These are phyloP conservation scores for Sciaenops ocellatus DNA, from an alignment of 2,797 vertebrate species.

Conservation along the genomic window DNA sequence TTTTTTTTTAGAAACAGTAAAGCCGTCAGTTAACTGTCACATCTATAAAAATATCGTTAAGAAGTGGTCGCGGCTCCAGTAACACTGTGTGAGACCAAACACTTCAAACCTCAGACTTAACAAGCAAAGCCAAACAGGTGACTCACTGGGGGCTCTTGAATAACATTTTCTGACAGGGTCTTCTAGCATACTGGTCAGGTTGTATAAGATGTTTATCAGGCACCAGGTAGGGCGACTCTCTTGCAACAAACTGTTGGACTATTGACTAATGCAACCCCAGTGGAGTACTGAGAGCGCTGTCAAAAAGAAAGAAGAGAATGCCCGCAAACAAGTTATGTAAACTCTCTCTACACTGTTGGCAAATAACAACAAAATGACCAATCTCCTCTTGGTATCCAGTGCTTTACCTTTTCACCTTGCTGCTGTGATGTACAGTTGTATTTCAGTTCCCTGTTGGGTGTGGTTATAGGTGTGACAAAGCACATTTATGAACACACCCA, in stretches of 20 bases:
- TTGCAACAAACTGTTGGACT: not conserved
- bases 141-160: slow-evolving; percentile 23
- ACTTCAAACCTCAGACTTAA: slow-evolving; percentile 10
- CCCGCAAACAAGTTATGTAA: not conserved
- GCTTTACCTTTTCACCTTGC: not conserved
- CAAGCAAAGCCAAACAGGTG: slow-evolving; percentile 43
- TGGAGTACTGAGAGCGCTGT: not conserved
- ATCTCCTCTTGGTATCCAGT: too few species aligned
- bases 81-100: slow-evolving; percentile 8
- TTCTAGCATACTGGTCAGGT: slow-evolving; percentile 10
- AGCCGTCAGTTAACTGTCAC: slow-evolving; percentile 18
- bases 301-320: not conserved
- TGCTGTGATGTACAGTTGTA: not conserved
- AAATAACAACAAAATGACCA: not conserved
- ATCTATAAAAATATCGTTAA: slow-evolving; percentile 19
- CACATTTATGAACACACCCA: too few species aligned
- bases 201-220: not conserved
- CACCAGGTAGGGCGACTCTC: not conserved
- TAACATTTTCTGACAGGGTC: slow-evolving; percentile 54
- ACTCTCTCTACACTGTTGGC: not conserved
- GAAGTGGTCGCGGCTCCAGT: slow-evolving; percentile 32
- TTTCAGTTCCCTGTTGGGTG: too few species aligned
- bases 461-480: too few species aligned
- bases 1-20: slow-evolving; percentile 9
- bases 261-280: slow-evolving; percentile 1